Conservation (phyloP, 1,140 invertebrate genomes). For the Leptinotarsa texana region DNA sequence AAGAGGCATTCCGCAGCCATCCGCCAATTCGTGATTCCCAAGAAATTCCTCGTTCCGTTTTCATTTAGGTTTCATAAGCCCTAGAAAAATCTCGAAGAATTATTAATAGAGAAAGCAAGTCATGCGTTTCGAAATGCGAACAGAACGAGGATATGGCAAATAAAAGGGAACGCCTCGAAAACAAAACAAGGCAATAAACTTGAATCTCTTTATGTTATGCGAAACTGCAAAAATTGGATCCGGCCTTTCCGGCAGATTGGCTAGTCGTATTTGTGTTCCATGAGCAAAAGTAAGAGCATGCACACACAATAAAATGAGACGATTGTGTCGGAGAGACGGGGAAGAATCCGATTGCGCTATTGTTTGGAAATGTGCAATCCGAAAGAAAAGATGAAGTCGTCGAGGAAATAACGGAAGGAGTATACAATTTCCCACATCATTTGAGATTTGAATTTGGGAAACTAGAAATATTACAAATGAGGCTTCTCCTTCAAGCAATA, state of each 20-base stretch:
- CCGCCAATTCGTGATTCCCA: background rate
- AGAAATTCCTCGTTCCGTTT: background rate
- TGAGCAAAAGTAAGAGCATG: constrained; percentile 25
- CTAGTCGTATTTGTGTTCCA: constrained; percentile 25
- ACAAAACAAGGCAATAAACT: constrained; percentile 32
- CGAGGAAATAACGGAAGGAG: background rate
- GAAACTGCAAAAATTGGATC: constrained; percentile 31
- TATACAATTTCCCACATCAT: constrained; percentile 19
- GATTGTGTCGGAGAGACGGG: constrained; percentile 3
- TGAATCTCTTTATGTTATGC: constrained; percentile 30
- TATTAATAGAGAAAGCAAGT: constrained; percentile 26
- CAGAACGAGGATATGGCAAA: constrained; percentile 20
- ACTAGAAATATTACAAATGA: background rate
- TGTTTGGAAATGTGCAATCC: constrained; percentile 17
- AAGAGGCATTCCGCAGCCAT: background rate
- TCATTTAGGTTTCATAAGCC: constrained; percentile 11
- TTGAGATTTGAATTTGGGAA: constrained; percentile 9
- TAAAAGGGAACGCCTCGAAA: constrained; percentile 28
- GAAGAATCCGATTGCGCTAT: constrained; percentile 6
- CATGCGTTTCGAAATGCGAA: constrained; percentile 29
- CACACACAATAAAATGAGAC: constrained; percentile 20
- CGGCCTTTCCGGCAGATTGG: constrained; percentile 25
- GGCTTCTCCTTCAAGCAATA: too few relatives aligned
- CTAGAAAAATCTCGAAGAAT: constrained; percentile 10
- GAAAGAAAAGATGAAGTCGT: constrained; percentile 9